phyloP scores from a whole-genome alignment of 2,797 vertebrate genomes.

The Lithobates pipiens region DNA sequence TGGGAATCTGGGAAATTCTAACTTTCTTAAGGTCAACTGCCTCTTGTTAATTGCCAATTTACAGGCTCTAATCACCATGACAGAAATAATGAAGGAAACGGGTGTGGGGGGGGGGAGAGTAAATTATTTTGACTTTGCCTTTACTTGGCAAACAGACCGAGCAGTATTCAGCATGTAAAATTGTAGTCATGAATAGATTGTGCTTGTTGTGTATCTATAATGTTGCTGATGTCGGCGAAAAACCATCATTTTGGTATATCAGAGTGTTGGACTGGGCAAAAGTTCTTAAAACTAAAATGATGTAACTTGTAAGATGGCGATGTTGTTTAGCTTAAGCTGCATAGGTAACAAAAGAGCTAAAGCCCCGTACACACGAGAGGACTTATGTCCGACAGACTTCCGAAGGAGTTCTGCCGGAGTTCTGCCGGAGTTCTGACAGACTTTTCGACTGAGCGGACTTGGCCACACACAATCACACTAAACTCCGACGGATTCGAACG shows the following conservation, averaged over 20 bases:
- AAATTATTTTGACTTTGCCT: slow-evolving; percentile 52
- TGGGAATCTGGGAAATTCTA: slow-evolving; percentile 58
- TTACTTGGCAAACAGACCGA: slow-evolving; percentile 44
- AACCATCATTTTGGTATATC: not conserved
- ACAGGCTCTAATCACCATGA: slow-evolving; percentile 49
- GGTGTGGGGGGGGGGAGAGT: not conserved
- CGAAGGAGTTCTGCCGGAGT: no score
- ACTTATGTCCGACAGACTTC: no score
- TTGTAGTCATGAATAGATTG: slow-evolving; percentile 26
- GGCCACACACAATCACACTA: no score
- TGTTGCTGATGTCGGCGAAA: not conserved
- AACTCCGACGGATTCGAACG: no score
- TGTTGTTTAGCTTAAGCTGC: no score
- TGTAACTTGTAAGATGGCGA: no score
- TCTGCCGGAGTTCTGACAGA: no score
- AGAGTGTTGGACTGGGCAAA: no score
- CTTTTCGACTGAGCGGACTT: no score
- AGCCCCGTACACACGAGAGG: no score
- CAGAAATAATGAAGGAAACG: slow-evolving; percentile 54
- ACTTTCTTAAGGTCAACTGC: slow-evolving; percentile 47
- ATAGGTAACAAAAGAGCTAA: no score
- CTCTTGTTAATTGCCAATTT: slow-evolving; percentile 39
- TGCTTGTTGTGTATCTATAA: not conserved
- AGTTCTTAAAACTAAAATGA: no score
- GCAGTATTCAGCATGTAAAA: slow-evolving; percentile 22